Evolutionary conservation across 2,888 invertebrate genomes (phyloP).

Genomic region (Calephelis perditalis): DNA sequence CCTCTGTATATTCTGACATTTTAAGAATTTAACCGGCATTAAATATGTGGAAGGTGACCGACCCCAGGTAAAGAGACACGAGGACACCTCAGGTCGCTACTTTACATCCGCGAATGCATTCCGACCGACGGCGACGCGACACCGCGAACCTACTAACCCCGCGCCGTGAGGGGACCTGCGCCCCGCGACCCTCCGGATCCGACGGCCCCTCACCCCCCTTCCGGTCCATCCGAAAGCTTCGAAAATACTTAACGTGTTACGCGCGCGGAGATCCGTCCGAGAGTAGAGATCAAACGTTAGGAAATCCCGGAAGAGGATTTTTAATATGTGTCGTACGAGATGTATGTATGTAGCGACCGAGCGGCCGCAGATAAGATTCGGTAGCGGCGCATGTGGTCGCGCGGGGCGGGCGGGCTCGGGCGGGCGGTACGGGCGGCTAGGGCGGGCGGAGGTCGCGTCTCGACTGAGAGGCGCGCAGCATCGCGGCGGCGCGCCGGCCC

Average conservation of each 20-base stretch:
- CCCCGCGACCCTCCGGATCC: constrained; percentile 72
- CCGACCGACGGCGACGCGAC: constrained; percentile 75
- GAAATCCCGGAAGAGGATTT: constrained; percentile 24
- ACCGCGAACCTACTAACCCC: constrained; percentile 77
- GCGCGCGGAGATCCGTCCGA: constrained; percentile 52
- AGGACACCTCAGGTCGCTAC: constrained; percentile 74
- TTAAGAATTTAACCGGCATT: constrained; percentile 13
- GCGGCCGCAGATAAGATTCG: constrained; percentile 40
- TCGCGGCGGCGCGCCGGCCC: constrained; percentile 79
- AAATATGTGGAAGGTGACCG: constrained; percentile 50
- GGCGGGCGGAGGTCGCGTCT: constrained; percentile 79
- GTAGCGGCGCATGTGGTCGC: constrained; percentile 47
- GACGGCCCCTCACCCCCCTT: constrained; percentile 59
- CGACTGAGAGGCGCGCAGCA: constrained; percentile 83
- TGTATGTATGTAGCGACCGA: constrained; percentile 45
- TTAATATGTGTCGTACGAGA: constrained; percentile 31
- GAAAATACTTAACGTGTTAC: constrained; percentile 68
- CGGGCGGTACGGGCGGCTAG: constrained; percentile 64
- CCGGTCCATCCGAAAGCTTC: constrained; percentile 73
- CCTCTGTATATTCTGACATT: constrained; percentile 12
- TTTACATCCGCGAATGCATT: constrained; percentile 77
- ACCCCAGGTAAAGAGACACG: constrained; percentile 66
- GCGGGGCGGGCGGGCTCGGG: constrained; percentile 60
- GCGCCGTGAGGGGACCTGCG: constrained; percentile 71
- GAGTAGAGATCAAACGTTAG: constrained; percentile 22